Percentiles rank a stretch among this genome's conserved stretches.
These are phyloP conservation scores for Agrotis exclamationis DNA, from an alignment of 2,888 invertebrate genomes.

Conservation along the genomic window DNA sequence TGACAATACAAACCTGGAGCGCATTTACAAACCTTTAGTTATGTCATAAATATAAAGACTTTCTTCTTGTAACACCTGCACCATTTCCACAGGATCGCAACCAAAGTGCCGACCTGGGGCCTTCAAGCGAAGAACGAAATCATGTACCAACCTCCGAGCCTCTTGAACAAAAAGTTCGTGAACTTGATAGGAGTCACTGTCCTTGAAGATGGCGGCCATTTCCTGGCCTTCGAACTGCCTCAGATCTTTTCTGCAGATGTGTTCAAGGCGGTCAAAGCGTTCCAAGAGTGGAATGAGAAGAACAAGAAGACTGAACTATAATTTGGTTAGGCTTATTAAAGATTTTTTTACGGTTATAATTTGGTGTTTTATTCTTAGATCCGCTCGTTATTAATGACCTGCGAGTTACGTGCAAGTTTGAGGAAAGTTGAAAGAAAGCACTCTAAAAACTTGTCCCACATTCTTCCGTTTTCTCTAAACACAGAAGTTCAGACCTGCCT, in stretches of 20 bases:
- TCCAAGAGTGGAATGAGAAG: slow-evolving; percentile 70
- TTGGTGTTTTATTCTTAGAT: slow-evolving; percentile 7
- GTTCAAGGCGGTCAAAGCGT: slow-evolving; percentile 79
- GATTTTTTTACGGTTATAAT: slow-evolving; percentile 44
- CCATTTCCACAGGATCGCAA: slow-evolving; percentile 63
- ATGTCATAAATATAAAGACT: no score
- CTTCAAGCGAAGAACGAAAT: slow-evolving; percentile 94
- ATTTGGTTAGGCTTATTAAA: slow-evolving; percentile 58
- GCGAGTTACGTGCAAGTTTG: no score
- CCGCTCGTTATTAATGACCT: no score
- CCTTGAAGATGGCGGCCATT: slow-evolving; percentile 95
- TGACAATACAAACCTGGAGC: neutral
- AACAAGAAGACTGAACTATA: slow-evolving; percentile 73
- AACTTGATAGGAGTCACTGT: slow-evolving; percentile 93
- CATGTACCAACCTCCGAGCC: slow-evolving; percentile 88
- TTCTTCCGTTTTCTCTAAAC: no score
- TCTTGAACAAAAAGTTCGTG: slow-evolving; percentile 90
- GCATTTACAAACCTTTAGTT: neutral
- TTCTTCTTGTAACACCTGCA: neutral
- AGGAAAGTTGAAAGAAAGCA: no score
- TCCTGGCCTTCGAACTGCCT: slow-evolving; percentile 95
- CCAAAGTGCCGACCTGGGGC: slow-evolving; percentile 92
- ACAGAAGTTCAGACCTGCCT: no score
- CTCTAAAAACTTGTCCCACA: no score
- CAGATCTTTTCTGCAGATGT: slow-evolving; percentile 93